Evolutionary conservation across 2,888 invertebrate species (phyloP), one percentile per base, ranked within the genome.

Genomic region (Cheilosia variabilis): DNA sequence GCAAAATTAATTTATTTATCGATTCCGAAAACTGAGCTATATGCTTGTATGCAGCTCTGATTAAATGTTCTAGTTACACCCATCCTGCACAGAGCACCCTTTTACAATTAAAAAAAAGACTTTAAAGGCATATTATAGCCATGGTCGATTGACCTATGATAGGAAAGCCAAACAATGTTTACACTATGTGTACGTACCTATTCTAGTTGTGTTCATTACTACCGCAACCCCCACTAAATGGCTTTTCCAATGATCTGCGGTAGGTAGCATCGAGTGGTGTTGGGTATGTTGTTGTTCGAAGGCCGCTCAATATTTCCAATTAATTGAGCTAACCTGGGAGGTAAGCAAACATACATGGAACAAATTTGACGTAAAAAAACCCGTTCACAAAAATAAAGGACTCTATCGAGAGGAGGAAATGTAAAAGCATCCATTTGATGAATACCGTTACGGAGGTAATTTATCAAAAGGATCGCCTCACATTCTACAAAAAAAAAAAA

Each of bases 241-340:
- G 73, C 45, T 53, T 75, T 73, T 79, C 53, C 68, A 73, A 69
- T 79, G 58, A 69, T 69, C 52, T 60, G 71, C 57, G 52, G 52
- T 52, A 24, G 73, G 62, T 43, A 22, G 27, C 37, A 19, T 65
- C 63, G 68, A 68, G 50, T 52, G 69, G 73, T 57, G 68, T 52
- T 55, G 34, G 43, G 53, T 37, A 41, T 63, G 79, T 79, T 76
- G 52, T 80, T 86, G 58, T 81, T 86, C 76, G 71, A 76, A 80
- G 86, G 76, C 86, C 81, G 77, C 68, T 87, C 77, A 80, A 82
- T 87, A 77, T 82, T 87, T 87, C 86, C 86, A 87, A 87, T 86
- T 86, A 86, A 86, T 87, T 87, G 86, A 87, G 63, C 86, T 82
- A 82, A 87, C 86, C 77, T 82, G 72, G 34, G 9, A 76, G 81